Evolutionary conservation across 2,797 vertebrate genomes (phyloP).

Genomic region (Iguana delicatissima): DNA sequence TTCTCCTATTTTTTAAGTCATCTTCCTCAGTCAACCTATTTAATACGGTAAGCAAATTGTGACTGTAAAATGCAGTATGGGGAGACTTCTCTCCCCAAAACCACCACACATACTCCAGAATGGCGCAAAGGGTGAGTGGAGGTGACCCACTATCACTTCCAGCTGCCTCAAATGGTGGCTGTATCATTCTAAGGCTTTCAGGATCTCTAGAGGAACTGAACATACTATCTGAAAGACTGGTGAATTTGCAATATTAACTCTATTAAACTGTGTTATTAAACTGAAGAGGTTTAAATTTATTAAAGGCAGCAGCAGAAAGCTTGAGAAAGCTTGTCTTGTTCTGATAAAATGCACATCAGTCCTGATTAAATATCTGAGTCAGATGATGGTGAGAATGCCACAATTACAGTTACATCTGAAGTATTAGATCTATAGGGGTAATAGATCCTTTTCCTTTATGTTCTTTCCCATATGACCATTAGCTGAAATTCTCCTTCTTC

Average conservation of each 20-base stretch:
- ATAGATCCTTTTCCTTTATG: background rate
- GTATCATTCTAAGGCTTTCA: no score
- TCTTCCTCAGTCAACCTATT: background rate
- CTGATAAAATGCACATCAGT: background rate
- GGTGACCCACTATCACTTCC: no score
- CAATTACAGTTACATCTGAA: background rate
- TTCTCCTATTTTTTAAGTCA: background rate
- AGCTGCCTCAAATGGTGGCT: no score
- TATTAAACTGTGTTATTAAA: background rate
- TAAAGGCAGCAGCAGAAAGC: background rate
- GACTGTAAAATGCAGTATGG: no score
- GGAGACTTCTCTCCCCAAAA: no score
- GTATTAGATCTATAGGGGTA: background rate
- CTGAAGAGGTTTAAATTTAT: slow-evolving; percentile 2
- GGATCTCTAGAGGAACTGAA: no score
- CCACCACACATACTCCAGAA: no score
- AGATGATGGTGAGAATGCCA: background rate
- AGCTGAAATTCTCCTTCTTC: background rate
- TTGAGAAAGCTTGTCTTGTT: no score
- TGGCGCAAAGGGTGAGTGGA: no score
- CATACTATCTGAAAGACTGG: background rate
- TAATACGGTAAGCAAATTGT: background rate
- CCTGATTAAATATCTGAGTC: background rate
- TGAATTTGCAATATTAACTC: background rate
- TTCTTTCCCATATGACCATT: background rate